Base-by-base conservation (phyloP, 1,140 invertebrate species). In the Drosophila subpulchrella region DNA sequence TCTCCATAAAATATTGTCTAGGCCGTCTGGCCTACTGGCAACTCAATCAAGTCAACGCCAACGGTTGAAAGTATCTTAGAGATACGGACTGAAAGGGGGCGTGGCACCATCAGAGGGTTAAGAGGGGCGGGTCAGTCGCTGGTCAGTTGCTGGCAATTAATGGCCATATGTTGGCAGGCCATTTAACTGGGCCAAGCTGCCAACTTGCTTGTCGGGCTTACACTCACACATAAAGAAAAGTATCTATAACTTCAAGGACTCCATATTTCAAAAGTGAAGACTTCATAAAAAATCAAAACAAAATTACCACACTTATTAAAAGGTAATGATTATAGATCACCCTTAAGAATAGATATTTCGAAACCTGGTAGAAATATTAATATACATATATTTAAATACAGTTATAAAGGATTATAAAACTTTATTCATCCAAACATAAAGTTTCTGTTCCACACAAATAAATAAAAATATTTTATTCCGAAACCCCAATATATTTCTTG, bases 121-220 rank as follows among this genome's bases (percentile, higher is more conserved):
- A n/a, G 6, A 15, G 12, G 24, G n/a, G 17, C 42, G 30, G 34
- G 54, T 65, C 61, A 32, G 61, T 63, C 15, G 61, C 56, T 58
- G 34, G 54, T 65, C 61, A 32, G 61, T 63, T 27, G 61, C 56
- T 58, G 62, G 62, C 62, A 66, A 66, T 66, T 66, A 66, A 66
- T 59, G 34, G 62, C 48, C 55, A 47, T 58, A 47, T 65, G 54
- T 59, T 59, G 62, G 62, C 62, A 32, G 56, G 42, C 42, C 62
- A 59, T 66, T 66, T 58, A 59, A 66, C 42, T 59, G n/a, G 62
- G 62, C 54, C 62, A 65, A 47, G 62, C 62, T 47, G 54, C 61
- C 61, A 47, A 46, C 41, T 42, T 30, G 61, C 24, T 46, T 38
- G 58, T 30, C 54, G n/a, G 41, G 7, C 12, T 27, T n/a, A 8